Evolutionary conservation across 2,113 vertebrate species (phyloP).

Genomic region (Promerops cafer): DNA sequence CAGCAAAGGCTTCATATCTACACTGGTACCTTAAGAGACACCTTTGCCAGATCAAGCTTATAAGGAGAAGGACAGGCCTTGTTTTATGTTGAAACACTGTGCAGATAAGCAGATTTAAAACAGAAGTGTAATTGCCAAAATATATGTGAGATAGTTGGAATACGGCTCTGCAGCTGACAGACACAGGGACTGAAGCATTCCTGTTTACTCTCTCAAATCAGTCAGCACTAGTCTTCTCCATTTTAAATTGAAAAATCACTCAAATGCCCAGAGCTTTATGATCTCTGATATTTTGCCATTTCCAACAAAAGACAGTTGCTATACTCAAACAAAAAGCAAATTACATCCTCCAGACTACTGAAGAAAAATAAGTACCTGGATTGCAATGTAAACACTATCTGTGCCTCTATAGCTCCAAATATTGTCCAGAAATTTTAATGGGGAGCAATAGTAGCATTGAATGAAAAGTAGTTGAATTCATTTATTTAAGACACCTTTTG

Average conservation of each 20-base stretch:
- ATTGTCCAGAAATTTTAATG: neutral
- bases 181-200: neutral
- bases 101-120: neutral
- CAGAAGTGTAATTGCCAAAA: neutral
- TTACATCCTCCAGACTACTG: neutral
- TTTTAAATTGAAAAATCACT: neutral
- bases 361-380: neutral
- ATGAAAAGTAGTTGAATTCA: neutral
- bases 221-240: neutral
- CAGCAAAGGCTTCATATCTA: neutral
- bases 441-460: neutral
- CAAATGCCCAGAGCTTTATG: neutral
- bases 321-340: neutral
- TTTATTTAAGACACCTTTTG: neutral
- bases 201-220: neutral
- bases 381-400: neutral
- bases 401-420: neutral
- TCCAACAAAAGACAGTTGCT: neutral
- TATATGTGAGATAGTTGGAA: neutral
- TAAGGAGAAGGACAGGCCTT: neutral
- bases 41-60: neutral
- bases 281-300: neutral
- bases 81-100: neutral
- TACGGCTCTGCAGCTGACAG: neutral
- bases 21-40: neutral